These are phyloP conservation scores for Trichacis sp. DNA, from an alignment of 2,888 invertebrate species.

Conservation along the genomic window DNA sequence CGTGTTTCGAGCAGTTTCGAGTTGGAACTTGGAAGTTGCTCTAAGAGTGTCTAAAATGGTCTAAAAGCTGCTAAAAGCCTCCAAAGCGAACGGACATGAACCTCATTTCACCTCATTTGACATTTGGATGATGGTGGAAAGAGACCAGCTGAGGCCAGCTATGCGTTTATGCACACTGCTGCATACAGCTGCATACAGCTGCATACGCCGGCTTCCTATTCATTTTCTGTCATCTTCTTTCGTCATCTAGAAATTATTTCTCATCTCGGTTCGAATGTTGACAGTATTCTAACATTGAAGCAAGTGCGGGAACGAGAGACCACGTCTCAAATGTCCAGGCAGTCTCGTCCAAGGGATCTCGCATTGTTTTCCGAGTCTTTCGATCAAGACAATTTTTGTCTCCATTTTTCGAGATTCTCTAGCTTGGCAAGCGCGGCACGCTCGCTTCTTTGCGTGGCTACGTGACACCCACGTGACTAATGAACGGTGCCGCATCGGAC, in stretches of 20 bases:
- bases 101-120: slow-evolving; percentile 7
- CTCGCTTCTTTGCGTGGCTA: slow-evolving; percentile 33
- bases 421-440: slow-evolving; percentile 3
- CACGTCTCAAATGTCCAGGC: neutral
- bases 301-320: neutral
- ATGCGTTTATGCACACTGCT: too few relatives aligned
- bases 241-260: too few relatives aligned
- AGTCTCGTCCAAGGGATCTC: neutral
- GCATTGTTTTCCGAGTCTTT: too few relatives aligned
- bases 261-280: too few relatives aligned
- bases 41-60: too few relatives aligned
- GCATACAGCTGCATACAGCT: too few relatives aligned
- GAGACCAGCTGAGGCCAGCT: slow-evolving; percentile 9
- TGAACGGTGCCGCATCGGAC: slow-evolving; percentile 32
- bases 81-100: slow-evolving; percentile 7
- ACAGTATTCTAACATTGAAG: too few relatives aligned
- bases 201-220: too few relatives aligned
- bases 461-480: slow-evolving; percentile 31
- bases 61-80: neutral
- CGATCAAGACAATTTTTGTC: too few relatives aligned
- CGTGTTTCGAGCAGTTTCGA: too few relatives aligned
- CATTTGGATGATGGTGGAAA: slow-evolving; percentile 7
- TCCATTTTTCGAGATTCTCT: neutral
- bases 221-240: too few relatives aligned
- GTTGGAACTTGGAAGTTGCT: too few relatives aligned